phyloP scores from a whole-genome alignment of 2,797 vertebrate genomes.

The Spea hammondii region DNA sequence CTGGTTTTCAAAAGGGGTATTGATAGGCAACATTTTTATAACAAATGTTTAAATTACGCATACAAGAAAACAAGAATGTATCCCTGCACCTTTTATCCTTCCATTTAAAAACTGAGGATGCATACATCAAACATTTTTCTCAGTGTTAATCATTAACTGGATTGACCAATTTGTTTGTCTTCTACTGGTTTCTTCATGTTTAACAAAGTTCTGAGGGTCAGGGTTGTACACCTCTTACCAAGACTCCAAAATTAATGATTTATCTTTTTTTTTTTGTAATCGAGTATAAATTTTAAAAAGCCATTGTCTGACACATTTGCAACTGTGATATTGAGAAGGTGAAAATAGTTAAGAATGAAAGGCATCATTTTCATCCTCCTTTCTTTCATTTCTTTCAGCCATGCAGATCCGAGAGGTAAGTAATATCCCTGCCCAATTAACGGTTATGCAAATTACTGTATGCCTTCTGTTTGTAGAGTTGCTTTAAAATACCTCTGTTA shows the following conservation, averaged over 20 bases:
- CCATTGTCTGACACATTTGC: not conserved
- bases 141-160: constrained; percentile 36
- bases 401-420: constrained; percentile 47
- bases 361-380: constrained; percentile 26
- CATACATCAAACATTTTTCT: not conserved
- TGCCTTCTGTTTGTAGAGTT: not conserved
- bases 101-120: not conserved
- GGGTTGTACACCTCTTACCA: constrained; percentile 18
- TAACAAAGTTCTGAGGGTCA: constrained; percentile 20
- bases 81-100: too few relatives aligned
- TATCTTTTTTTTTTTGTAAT: constrained; percentile 9
- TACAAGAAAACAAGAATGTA: too few relatives aligned
- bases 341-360: constrained; percentile 26
- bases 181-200: constrained; percentile 10
- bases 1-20: too few relatives aligned
- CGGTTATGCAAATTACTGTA: not conserved
- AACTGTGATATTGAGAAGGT: not conserved
- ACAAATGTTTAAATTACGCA: too few relatives aligned
- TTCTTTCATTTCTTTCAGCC: constrained; percentile 12
- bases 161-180: constrained; percentile 28
- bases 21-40: too few relatives aligned
- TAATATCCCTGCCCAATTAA: not conserved
- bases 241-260: constrained; percentile 40
- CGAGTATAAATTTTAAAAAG: constrained; percentile 15
- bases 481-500: not conserved